These are phyloP conservation scores for Mechanitis mazaeus DNA, from an alignment of 2,888 invertebrate genomes.

Conservation along the genomic window DNA sequence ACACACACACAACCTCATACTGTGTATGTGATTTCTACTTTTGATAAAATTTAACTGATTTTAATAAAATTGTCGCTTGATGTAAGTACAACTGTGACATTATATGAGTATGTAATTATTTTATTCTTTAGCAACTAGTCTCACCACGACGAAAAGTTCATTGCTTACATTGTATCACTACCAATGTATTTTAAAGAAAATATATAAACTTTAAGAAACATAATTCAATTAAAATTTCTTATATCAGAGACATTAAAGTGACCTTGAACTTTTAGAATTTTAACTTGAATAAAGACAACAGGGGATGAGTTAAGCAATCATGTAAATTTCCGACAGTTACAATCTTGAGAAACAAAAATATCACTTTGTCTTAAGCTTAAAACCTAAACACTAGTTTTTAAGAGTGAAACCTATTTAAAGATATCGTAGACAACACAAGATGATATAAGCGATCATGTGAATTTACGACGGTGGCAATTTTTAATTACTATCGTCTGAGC, in stretches of 20 bases:
- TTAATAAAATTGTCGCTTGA: not conserved
- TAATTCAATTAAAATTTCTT: too few relatives aligned
- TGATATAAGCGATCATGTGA: constrained; percentile 46
- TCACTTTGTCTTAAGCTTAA: too few relatives aligned
- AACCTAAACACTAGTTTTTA: too few relatives aligned
- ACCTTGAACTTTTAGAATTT: not conserved
- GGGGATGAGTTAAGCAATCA: too few relatives aligned
- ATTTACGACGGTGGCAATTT: constrained; percentile 65
- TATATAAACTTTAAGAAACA: too few relatives aligned
- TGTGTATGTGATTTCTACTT: not conserved
- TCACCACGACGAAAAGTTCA: too few relatives aligned
- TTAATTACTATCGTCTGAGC: constrained; percentile 72
- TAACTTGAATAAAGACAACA: too few relatives aligned
- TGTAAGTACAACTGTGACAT: constrained; percentile 1
- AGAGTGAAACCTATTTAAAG: too few relatives aligned
- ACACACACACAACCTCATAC: constrained; percentile 5
- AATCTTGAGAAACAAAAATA: constrained; percentile 46
- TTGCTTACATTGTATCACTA: too few relatives aligned
- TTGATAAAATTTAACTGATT: constrained; percentile 2
- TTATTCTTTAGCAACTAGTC: too few relatives aligned
- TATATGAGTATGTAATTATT: not conserved
- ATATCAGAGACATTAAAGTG: too few relatives aligned
- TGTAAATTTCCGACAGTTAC: constrained; percentile 47
- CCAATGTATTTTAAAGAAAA: too few relatives aligned
- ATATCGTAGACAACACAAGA: constrained; percentile 12